Evolutionary conservation across 1,140 invertebrate species (phyloP), one percentile per base, ranked within the genome.

Genomic region (Oryzaephilus surinamensis): DNA sequence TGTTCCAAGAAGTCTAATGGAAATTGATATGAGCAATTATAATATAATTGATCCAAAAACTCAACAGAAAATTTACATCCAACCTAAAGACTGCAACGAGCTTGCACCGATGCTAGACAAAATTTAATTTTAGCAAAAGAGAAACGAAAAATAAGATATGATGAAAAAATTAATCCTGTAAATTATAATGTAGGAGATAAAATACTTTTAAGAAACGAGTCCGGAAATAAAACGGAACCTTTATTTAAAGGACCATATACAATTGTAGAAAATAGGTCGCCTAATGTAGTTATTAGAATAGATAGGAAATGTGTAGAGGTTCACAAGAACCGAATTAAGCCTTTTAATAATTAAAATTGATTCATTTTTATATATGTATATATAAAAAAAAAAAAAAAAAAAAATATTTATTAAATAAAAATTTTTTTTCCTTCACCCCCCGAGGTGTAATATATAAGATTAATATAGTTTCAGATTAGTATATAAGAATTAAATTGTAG

Each of bases 41-140:
- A n/a, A n/a, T n/a, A n/a, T n/a, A n/a, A n/a, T n/a, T n/a, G n/a
- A n/a, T n/a, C n/a, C n/a, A n/a, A n/a, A n/a, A n/a, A n/a, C n/a
- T n/a, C n/a, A n/a, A n/a, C n/a, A n/a, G n/a, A n/a, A n/a, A n/a
- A n/a, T n/a, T 15, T 32, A 14, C 32, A 51, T 37, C 28, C 48
- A 39, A 48, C 45, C 48, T 51, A 29, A 26, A 23, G 48, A 29
- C 33, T 45, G 23, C 48, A 48, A 35, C 11, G n/a, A 17, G 48
- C 42, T 8, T 45, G 35, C 17, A 12, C 34, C 8, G 45, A 50
- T 26, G 41, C 41, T 29, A 30, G 38, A 43, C 39, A 44, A 26
- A 50, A 43, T 36, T 46, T 49, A 12, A 24, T 37, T 7, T 4
- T 6, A 13, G 35, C 31, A 24, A 47, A 47, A 34, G 6, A 12